Percentiles rank a stretch among this genome's conserved stretches.
Evolutionary conservation across 2,797 vertebrate genomes (phyloP).

Genomic region (Taeniopygia guttata): DNA sequence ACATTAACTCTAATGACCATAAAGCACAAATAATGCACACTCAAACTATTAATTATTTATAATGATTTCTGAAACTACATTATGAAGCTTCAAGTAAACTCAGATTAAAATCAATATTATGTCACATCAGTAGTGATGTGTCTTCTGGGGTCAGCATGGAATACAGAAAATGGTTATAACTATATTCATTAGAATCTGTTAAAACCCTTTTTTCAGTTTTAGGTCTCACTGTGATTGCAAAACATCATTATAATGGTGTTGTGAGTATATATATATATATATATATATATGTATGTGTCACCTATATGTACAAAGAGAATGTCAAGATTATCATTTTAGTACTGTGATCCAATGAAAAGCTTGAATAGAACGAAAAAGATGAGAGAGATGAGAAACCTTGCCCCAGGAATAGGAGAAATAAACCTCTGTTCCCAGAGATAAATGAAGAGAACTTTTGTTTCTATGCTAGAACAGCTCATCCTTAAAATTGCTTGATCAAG

Average conservation of each 20-base stretch:
- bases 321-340: neutral
- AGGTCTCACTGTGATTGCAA: neutral
- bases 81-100: slow-evolving; percentile 11
- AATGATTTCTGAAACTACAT: slow-evolving; percentile 33
- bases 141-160: neutral
- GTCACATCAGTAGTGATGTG: neutral
- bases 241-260: neutral
- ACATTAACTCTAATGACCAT: neutral
- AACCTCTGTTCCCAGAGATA: neutral
- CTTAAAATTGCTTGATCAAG: neutral
- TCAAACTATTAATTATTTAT: slow-evolving; percentile 36
- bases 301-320: neutral
- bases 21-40: slow-evolving; percentile 6
- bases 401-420: too few relatives aligned
- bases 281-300: neutral
- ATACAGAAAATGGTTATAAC: neutral
- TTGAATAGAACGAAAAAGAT: neutral
- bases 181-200: neutral
- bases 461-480: neutral
- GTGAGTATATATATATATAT: accelerated
- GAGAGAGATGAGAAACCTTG: neutral
- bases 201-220: neutral
- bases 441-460: neutral
- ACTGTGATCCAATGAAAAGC: neutral
- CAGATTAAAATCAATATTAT: slow-evolving; percentile 28